A percentile compares a stretch with the other conserved stretches of the same genome.
phyloP scores from a whole-genome alignment of 2,113 vertebrate genomes.

The Zosterops japonicus region DNA sequence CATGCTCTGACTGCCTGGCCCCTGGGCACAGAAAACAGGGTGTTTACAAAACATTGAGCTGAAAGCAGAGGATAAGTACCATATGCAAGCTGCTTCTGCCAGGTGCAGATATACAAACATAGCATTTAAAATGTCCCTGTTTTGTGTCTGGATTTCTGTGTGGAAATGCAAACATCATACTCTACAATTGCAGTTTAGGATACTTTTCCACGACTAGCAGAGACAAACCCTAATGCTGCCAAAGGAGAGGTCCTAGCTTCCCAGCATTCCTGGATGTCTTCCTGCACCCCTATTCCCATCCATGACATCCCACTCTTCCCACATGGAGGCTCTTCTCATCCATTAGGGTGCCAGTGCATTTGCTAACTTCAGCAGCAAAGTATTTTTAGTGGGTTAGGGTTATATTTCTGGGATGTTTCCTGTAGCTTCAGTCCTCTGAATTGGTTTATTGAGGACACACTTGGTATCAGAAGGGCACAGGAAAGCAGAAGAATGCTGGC shows the following conservation, averaged over 20 bases:
- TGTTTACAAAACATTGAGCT: not conserved
- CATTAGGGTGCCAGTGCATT: not conserved
- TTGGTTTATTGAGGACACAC: not conserved
- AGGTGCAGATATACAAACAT: not conserved
- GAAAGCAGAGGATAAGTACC: not conserved
- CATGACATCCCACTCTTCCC: not conserved
- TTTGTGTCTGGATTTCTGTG: not conserved
- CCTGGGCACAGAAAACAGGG: not conserved
- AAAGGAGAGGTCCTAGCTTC: not conserved
- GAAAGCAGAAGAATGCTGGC: not conserved
- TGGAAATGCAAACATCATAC: not conserved
- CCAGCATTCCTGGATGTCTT: not conserved
- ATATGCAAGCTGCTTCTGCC: not conserved
- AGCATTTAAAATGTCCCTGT: not conserved
- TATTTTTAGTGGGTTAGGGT: accelerated
- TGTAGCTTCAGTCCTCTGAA: not conserved
- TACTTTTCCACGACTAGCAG: not conserved
- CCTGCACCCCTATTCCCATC: not conserved
- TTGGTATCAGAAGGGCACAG: not conserved
- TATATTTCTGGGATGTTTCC: not conserved
- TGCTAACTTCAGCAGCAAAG: not conserved
- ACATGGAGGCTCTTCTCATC: not conserved
- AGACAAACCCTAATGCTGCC: not conserved
- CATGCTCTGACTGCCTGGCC: accelerated
- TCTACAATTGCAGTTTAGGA: accelerated